Conservation (phyloP, 2,797 vertebrate species). For the Muscicapa striata region DNA sequence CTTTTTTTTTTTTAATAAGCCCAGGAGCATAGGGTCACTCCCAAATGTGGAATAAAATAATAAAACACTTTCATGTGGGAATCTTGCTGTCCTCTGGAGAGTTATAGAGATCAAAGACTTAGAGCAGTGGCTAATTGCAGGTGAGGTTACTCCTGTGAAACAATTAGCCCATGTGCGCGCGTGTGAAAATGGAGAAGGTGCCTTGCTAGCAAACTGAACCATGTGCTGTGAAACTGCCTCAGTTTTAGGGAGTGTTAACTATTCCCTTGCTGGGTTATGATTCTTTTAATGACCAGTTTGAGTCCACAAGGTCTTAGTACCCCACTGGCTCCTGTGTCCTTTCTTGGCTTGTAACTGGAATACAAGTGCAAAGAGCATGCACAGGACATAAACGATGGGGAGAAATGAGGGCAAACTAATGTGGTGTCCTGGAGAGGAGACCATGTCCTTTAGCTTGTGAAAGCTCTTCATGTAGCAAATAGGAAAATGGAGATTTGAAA, state of each 20-base stretch:
- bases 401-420: neutral
- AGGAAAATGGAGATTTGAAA: neutral
- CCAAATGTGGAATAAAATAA: slow-evolving; percentile 22
- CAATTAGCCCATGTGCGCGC: neutral
- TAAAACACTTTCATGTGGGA: slow-evolving; percentile 54
- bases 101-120: slow-evolving; percentile 57
- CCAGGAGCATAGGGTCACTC: neutral
- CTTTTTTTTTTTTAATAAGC: slow-evolving; percentile 4
- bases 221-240: neutral
- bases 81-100: slow-evolving; percentile 45
- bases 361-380: neutral
- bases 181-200: slow-evolving; percentile 18
- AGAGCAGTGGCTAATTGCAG: slow-evolving; percentile 55
- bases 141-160: slow-evolving; percentile 52
- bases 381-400: fast-evolving
- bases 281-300: neutral
- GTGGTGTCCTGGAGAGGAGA: neutral
- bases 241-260: neutral
- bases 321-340: neutral
- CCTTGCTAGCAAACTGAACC: neutral
- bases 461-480: neutral
- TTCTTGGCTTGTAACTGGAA: neutral
- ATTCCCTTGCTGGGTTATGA: neutral
- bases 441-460: neutral
- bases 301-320: neutral